phyloP scores from a whole-genome alignment of 1,140 invertebrate genomes.

The Drosophila mojavensis region DNA sequence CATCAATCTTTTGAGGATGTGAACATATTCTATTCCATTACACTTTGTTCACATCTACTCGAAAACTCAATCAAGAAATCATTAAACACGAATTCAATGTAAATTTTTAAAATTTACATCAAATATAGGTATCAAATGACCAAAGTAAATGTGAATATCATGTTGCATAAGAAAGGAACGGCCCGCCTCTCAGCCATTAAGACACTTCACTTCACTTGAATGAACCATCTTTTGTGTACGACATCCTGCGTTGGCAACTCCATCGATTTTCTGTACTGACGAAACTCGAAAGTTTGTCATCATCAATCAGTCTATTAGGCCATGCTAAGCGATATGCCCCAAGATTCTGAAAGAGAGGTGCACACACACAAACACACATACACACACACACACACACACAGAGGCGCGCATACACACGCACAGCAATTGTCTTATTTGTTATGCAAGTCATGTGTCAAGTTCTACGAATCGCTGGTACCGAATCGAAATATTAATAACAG shows the following conservation, averaged over 20 bases:
- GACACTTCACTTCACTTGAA: constrained; percentile 1
- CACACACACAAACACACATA: constrained; percentile 4
- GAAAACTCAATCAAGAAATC: neutral
- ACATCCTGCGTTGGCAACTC: constrained; percentile 7
- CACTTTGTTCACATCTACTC: neutral
- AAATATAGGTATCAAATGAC: constrained; percentile 20
- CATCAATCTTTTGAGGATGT: neutral
- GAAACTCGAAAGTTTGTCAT: constrained; percentile 36
- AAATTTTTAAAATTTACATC: constrained; percentile 6
- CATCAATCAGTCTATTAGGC: constrained; percentile 42
- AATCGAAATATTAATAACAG: constrained; percentile 83
- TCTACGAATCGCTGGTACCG: constrained; percentile 79
- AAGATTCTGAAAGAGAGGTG: constrained; percentile 3
- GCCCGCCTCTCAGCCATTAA: neutral
- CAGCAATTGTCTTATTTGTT: constrained; percentile 67
- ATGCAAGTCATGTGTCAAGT: constrained; percentile 77
- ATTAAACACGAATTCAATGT: neutral
- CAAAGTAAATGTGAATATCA: constrained; percentile 26
- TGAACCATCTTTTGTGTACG: neutral
- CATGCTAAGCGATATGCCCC: constrained; percentile 34
- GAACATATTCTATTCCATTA: neutral
- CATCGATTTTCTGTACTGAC: constrained; percentile 43
- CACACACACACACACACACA: neutral
- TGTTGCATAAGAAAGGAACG: constrained; percentile 4
- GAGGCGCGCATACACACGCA: neutral